phyloP scores from a whole-genome alignment of 2,797 vertebrate species.

The Pygocentrus nattereri region DNA sequence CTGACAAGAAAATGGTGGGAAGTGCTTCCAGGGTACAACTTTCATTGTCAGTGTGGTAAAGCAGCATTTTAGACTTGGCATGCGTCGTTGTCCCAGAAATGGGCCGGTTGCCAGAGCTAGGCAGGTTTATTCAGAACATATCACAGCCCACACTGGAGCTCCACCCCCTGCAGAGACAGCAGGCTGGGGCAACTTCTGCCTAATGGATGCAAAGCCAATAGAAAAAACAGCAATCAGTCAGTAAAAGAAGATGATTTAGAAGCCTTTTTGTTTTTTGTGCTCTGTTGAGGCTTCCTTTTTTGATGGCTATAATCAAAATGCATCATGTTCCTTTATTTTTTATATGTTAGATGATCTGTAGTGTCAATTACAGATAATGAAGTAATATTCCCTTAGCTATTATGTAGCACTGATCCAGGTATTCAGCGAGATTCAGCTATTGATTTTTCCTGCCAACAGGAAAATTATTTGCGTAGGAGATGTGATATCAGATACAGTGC shows the following conservation, averaged over 20 bases:
- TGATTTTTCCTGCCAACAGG: slow-evolving; percentile 45
- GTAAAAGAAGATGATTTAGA: slow-evolving; percentile 34
- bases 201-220: slow-evolving; percentile 57
- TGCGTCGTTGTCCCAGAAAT: slow-evolving; percentile 39
- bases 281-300: not conserved
- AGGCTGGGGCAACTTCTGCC: slow-evolving; percentile 52
- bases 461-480: slow-evolving; percentile 37
- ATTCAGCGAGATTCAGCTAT: slow-evolving; percentile 62
- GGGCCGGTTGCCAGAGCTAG: slow-evolving; percentile 47
- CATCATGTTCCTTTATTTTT: not conserved
- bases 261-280: slow-evolving; percentile 7
- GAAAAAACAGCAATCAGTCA: slow-evolving; percentile 51
- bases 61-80: slow-evolving; percentile 61
- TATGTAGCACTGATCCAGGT: slow-evolving; percentile 64
- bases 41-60: slow-evolving; percentile 66
- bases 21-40: slow-evolving; percentile 62
- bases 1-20: slow-evolving; percentile 68
- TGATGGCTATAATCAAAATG: slow-evolving; percentile 25
- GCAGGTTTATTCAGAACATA: slow-evolving; percentile 51
- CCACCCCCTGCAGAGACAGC: slow-evolving; percentile 52
- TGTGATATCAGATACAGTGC: not conserved
- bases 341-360: slow-evolving; percentile 51
- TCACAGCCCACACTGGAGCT: slow-evolving; percentile 46
- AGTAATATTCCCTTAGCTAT: slow-evolving; percentile 65
- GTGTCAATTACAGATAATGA: slow-evolving; percentile 70